Conservation (phyloP, 1,140 invertebrate genomes). For the Homalodisca vitripennis region DNA sequence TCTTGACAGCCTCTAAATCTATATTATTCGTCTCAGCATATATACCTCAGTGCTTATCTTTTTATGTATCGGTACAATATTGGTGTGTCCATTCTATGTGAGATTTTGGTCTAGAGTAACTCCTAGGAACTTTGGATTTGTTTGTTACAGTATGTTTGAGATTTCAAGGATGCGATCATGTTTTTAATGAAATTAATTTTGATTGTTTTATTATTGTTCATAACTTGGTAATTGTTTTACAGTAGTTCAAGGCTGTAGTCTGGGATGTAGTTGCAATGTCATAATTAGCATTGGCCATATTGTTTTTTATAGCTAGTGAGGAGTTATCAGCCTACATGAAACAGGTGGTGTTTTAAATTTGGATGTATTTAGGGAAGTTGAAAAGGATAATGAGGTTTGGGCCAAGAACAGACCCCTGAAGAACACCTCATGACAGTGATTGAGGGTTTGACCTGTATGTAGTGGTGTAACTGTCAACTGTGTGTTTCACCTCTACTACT, state of each 20-base stretch:
- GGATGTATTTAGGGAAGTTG: not conserved
- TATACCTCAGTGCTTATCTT: no score
- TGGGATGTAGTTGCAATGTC: no score
- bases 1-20: no score
- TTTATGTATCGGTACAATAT: not conserved
- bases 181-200: not conserved
- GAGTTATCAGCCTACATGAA: not conserved
- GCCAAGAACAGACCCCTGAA: no score
- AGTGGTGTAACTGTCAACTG: no score
- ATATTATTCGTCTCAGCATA: no score
- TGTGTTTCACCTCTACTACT: not conserved
- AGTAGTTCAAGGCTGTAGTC: not conserved
- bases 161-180: not conserved
- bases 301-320: not conserved
- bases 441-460: not conserved
- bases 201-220: no score
- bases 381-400: not conserved
- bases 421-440: no score
- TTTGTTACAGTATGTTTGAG: not conserved
- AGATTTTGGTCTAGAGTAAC: no score
- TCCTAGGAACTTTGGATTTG: not conserved
- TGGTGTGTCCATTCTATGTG: not conserved
- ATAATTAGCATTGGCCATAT: not conserved
- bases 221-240: not conserved
- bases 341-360: not conserved